Conservation (phyloP, 2,797 vertebrate genomes). For the Neosalanx taihuensis region DNA sequence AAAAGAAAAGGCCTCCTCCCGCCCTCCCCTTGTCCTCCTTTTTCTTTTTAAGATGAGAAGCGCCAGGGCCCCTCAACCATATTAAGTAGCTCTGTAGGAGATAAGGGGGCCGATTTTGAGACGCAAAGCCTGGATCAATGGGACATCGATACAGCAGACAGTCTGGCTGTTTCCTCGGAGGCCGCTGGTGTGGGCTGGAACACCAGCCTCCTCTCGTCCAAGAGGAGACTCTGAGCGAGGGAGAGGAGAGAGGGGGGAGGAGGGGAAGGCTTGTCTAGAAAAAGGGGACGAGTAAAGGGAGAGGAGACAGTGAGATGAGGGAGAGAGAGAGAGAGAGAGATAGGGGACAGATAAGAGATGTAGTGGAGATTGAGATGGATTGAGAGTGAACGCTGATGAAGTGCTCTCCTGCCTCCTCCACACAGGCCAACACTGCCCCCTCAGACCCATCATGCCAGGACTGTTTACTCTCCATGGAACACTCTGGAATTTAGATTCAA, state of each 20-base stretch:
- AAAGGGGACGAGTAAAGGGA: background rate
- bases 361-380: background rate
- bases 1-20: slow-evolving; percentile 59
- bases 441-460: background rate
- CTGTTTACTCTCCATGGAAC: background rate
- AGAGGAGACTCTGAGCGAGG: background rate
- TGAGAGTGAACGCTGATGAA: slow-evolving; percentile 19
- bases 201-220: background rate
- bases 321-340: background rate
- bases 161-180: slow-evolving; percentile 54
- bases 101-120: slow-evolving; percentile 54
- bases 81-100: slow-evolving; percentile 70
- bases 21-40: background rate
- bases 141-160: slow-evolving; percentile 66
- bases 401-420: slow-evolving; percentile 7
- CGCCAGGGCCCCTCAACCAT: slow-evolving; percentile 60
- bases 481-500: background rate
- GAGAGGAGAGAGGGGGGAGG: background rate
- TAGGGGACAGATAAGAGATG: no score
- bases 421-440: background rate
- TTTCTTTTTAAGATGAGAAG: slow-evolving; percentile 61
- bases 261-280: background rate
- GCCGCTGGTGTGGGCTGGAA: slow-evolving; percentile 21
- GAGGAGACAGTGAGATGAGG: background rate
- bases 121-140: slow-evolving; percentile 70